Evolutionary conservation across 2,797 vertebrate genomes (phyloP), one percentile per base, ranked within the genome.

Genomic region (Lacerta viridis): DNA sequence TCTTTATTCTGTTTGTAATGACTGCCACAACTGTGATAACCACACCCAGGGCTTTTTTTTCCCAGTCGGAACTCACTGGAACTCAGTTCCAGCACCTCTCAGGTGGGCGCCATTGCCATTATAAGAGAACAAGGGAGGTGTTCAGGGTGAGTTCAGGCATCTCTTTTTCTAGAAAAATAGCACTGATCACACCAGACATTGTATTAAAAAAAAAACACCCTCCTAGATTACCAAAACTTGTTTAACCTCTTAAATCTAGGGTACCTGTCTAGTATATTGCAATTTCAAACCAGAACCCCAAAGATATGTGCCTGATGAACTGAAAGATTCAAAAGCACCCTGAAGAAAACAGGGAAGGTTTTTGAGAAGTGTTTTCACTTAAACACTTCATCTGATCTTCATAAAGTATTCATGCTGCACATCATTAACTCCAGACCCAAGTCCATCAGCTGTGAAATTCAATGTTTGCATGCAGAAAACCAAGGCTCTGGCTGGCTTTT

Each of bases 381-480:
- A 69, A 86, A 83, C 36, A 71, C 17, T 80, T 8, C 43, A 87
- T 84, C 68, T 68, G 87, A 9, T 33, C 25, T 17, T 90, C 36
- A 64, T 64, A 46, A 83, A 3, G 2, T 91, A 74, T 20, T 71
- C 36, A 43, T 7, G 50, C 36, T 74, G 36, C 15, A 50, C 75
- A 79, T 89, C 69, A 83, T 87, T 90, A 72, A 85, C 50, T 91
- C 72, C 64, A 90, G 50, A n/a, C 0, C 0, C 72, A 5, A 85
- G n/a, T 90, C 27, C 13, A 72, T 87, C 59, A 72, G 23, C 64
- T 86, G 11, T 85, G 61, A 84, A 94, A 89, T 83, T 87, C 39
- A 86, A 55, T 43, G 83, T n/a, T n/a, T 89, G 77, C 88, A 90
- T 87, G 2, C 11, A 91, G 89, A 29, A 88, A 89, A 75, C 87